These are phyloP conservation scores for Balanococcus diminutus DNA, from an alignment of 2,888 invertebrate genomes.

Conservation along the genomic window DNA sequence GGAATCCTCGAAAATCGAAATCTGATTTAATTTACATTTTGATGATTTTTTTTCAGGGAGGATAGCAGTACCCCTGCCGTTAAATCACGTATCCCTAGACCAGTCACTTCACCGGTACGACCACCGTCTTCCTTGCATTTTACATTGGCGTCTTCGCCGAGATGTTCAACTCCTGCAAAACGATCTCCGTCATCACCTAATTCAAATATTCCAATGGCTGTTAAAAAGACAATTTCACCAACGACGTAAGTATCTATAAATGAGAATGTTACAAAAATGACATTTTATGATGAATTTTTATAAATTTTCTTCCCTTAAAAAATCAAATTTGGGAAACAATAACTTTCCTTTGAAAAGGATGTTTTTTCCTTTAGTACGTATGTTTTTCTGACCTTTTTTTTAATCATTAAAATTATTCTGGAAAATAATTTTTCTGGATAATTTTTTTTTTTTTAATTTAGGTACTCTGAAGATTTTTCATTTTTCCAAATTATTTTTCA, in stretches of 20 bases:
- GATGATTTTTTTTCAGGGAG: conserved; percentile 25
- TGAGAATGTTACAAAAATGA: no score
- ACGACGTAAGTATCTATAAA: conserved; percentile 52
- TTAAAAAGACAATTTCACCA: conserved; percentile 60
- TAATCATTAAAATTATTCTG: no score
- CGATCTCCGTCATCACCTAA: conserved; percentile 55
- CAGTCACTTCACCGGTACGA: conserved; percentile 71
- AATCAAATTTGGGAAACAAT: no score
- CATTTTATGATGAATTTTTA: no score
- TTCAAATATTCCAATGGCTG: conserved; percentile 58
- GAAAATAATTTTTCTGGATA: no score
- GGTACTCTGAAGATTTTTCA: no score
- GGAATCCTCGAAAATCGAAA: not conserved
- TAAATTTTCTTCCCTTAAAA: no score
- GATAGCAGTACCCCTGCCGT: conserved; percentile 39
- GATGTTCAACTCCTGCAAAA: conserved; percentile 58
- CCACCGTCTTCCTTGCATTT: conserved; percentile 57
- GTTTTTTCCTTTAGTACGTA: no score
- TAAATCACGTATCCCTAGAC: conserved; percentile 74
- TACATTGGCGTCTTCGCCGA: conserved; percentile 58
- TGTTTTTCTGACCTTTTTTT: no score
- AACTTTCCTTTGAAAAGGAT: no score
- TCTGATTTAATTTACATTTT: not conserved
- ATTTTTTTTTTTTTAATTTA: no score
- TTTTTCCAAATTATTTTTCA: no score